Conservation (phyloP, 2,888 invertebrate genomes). For the Bembecia ichneumoniformis region DNA sequence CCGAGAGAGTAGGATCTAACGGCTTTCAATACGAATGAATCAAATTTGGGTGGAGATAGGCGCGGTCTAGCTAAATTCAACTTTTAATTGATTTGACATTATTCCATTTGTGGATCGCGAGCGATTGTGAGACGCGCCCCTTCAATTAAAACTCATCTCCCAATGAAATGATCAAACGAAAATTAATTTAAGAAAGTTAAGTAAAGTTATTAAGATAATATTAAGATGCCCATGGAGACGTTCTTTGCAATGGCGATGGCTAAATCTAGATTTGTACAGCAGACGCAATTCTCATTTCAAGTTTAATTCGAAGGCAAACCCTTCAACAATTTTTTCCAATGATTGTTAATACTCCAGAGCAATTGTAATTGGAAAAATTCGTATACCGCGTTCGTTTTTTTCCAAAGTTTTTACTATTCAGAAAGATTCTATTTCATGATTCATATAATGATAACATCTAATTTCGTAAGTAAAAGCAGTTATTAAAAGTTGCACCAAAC, state of each 20-base stretch:
- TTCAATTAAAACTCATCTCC: slow-evolving; percentile 62
- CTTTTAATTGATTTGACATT: slow-evolving; percentile 70
- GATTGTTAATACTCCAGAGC: no score
- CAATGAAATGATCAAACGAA: slow-evolving; percentile 64
- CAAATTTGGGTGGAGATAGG: slow-evolving; percentile 46
- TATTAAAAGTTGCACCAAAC: no score
- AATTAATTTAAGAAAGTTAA: slow-evolving; percentile 63
- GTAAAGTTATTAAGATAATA: slow-evolving; percentile 47
- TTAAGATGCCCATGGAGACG: slow-evolving; percentile 24
- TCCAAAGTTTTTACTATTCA: no score
- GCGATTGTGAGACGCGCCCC: slow-evolving; percentile 49
- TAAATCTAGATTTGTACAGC: slow-evolving; percentile 4
- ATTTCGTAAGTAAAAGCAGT: no score
- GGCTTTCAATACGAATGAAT: slow-evolving; percentile 52
- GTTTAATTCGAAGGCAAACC: background rate
- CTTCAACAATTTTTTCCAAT: background rate
- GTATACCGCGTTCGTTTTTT: no score
- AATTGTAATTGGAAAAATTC: no score
- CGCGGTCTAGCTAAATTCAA: slow-evolving; percentile 53
- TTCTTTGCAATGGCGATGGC: slow-evolving; percentile 29
- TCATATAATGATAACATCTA: no score
- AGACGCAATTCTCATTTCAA: background rate
- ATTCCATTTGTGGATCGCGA: slow-evolving; percentile 60
- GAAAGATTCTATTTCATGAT: no score
- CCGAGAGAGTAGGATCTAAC: background rate